Conservation (phyloP, 53 echinoderm and acorn worm genomes). For the Crossaster papposus region DNA sequence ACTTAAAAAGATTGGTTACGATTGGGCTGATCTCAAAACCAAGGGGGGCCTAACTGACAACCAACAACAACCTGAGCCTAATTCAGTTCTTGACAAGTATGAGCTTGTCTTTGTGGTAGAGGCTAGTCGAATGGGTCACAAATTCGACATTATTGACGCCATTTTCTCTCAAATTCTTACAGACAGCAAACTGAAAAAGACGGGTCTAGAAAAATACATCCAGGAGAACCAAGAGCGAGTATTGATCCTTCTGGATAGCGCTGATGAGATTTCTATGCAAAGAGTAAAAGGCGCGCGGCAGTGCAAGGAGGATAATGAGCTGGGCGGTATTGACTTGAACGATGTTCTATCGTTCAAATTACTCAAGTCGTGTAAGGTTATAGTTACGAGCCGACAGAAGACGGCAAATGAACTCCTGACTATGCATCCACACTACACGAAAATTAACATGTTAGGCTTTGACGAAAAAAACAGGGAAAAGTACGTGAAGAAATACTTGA, state of each 20-base stretch:
- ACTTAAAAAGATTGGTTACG: conserved; percentile 30
- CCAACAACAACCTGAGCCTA: neutral
- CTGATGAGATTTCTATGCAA: conserved; percentile 26
- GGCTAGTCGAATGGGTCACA: neutral
- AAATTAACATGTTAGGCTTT: neutral
- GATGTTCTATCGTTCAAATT: neutral
- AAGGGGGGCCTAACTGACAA: too few relatives aligned
- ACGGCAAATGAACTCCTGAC: conserved; percentile 3
- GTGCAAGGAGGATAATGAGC: too few relatives aligned
- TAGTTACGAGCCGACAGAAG: conserved; percentile 17
- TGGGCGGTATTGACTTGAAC: neutral
- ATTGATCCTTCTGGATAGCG: conserved; percentile 18
- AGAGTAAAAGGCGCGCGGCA: neutral
- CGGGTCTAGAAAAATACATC: neutral
- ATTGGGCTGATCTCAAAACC: conserved; percentile 14
- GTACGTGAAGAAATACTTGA: neutral
- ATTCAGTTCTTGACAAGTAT: neutral
- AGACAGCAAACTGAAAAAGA: neutral
- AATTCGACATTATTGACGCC: conserved; percentile 8
- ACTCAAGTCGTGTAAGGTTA: conserved; percentile 13
- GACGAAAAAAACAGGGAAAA: neutral
- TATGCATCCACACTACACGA: neutral
- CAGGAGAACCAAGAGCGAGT: neutral
- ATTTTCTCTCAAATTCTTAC: conserved; percentile 22
- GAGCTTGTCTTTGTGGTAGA: conserved; percentile 12